Evolutionary conservation across 2,888 invertebrate species (phyloP).

Genomic region (Enchytraeus crypticus): DNA sequence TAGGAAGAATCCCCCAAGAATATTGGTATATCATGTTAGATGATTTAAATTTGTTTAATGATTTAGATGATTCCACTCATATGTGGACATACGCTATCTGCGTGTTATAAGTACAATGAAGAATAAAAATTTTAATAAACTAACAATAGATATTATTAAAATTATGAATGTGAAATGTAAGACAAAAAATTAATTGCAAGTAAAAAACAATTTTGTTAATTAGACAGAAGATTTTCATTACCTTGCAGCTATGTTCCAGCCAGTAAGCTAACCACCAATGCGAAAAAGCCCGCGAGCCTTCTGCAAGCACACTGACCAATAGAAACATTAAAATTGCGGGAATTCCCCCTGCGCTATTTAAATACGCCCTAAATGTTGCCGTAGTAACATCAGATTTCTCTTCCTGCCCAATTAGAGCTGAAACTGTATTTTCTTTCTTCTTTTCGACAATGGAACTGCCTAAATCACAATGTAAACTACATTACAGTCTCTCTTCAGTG

Average conservation of each 20-base stretch:
- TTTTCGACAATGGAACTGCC: too few relatives aligned
- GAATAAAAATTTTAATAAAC: not conserved
- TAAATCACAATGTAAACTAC: too few relatives aligned
- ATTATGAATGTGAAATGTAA: constrained; percentile 55
- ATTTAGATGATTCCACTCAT: too few relatives aligned
- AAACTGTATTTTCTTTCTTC: constrained; percentile 21
- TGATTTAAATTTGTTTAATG: too few relatives aligned
- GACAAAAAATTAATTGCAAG: constrained; percentile 53
- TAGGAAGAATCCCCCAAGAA: too few relatives aligned
- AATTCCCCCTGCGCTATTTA: constrained; percentile 48
- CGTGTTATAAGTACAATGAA: too few relatives aligned
- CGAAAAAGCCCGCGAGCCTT: constrained; percentile 54
- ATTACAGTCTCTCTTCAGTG: too few relatives aligned
- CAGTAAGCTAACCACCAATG: constrained; percentile 57
- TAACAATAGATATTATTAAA: constrained; percentile 31
- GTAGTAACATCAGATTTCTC: constrained; percentile 46
- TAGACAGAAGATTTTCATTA: constrained; percentile 48
- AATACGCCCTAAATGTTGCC: constrained; percentile 52
- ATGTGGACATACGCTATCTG: too few relatives aligned
- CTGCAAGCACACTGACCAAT: constrained; percentile 51
- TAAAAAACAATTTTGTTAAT: constrained; percentile 51
- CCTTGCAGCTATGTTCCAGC: constrained; percentile 51
- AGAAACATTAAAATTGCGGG: constrained; percentile 27
- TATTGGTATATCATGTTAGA: too few relatives aligned
- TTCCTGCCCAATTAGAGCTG: constrained; percentile 43